Base-by-base conservation (phyloP, 2,797 vertebrate species). In the Strix occidentalis region DNA sequence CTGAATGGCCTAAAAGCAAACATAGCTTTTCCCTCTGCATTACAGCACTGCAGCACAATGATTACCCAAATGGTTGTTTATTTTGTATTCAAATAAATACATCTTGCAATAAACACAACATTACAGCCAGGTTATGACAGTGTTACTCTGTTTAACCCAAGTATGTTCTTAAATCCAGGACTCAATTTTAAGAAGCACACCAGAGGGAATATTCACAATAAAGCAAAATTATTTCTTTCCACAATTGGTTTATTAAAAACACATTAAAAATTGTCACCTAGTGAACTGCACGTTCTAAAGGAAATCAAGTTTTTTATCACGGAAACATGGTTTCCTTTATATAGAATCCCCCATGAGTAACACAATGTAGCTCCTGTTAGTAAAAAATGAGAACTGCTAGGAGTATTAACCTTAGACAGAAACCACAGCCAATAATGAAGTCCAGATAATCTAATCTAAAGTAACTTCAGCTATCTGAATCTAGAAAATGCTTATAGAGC, bases 271-370 rank as follows among this genome's bases (percentile, higher is more conserved):
- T 72, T 76, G 82, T 95, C 94, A 96, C 87, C 95, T 87, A 92
- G 46, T 91, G 93, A 95, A 93, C 86, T 48, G 64, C 60, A 72
- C 24, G 20, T 94, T 92, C 93, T 93, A 80, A 81, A 93, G 95
- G 93, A 97, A 95, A 94, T 72, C 75, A 86, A 86, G 58, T 41
- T 92, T 95, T 95, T 95, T 86, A 95, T 79, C 91, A 91, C 8
- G 56, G 85, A 96, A 96, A 88, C 1, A 0, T 48, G 50, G 87
- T 93, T 97, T 96, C 95, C 95, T 97, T 96, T 84, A 78, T 86
- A 93, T 37, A 94, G 87, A 78, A 95, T 86, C 74, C 91, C 94
- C 80, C 77, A 75, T 6, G 82, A 90, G 61, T 24, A 93, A 93
- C 79, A 95, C 82, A 95, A 81, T 61, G 65, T 37, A 86, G 94